phyloP scores from a whole-genome alignment of 2,113 vertebrate genomes.

The Lophius piscatorius region DNA sequence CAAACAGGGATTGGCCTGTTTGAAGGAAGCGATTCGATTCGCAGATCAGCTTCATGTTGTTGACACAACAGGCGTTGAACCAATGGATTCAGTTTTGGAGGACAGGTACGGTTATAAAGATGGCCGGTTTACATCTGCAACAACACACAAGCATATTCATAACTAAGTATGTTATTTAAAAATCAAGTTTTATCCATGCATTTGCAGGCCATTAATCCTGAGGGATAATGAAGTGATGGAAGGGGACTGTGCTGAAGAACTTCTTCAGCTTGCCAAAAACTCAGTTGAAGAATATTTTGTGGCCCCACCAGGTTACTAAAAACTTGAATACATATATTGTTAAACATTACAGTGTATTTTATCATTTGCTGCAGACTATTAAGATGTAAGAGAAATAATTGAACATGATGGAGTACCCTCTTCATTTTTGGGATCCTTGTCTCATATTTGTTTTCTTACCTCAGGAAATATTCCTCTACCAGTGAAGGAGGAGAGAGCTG shows the following conservation, averaged over 20 bases:
- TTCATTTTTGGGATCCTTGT: background rate
- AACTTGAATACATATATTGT: background rate
- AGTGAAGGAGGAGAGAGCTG: constrained; percentile 75
- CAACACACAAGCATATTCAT: too few species aligned
- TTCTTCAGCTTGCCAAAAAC: constrained; percentile 84
- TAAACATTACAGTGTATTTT: background rate
- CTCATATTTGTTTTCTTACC: constrained; percentile 8
- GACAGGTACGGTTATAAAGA: too few species aligned
- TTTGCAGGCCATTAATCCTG: constrained; percentile 83
- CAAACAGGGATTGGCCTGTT: constrained; percentile 74
- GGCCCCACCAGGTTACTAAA: constrained; percentile 88
- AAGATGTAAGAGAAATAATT: background rate
- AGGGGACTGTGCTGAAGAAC: constrained; percentile 83
- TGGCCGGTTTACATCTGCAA: too few species aligned
- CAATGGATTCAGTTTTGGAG: constrained; percentile 92
- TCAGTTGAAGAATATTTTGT: constrained; percentile 93
- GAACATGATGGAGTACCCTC: background rate
- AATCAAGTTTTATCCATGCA: background rate
- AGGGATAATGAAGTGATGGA: constrained; percentile 84
- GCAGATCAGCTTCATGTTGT: constrained; percentile 87
- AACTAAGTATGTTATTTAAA: background rate
- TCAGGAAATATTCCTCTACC: constrained; percentile 91
- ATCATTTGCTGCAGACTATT: background rate
- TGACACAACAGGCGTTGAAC: constrained; percentile 84
- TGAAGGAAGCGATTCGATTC: constrained; percentile 79